Evolutionary conservation across 2,888 invertebrate species (phyloP).

Genomic region (Drosophila helvetica): DNA sequence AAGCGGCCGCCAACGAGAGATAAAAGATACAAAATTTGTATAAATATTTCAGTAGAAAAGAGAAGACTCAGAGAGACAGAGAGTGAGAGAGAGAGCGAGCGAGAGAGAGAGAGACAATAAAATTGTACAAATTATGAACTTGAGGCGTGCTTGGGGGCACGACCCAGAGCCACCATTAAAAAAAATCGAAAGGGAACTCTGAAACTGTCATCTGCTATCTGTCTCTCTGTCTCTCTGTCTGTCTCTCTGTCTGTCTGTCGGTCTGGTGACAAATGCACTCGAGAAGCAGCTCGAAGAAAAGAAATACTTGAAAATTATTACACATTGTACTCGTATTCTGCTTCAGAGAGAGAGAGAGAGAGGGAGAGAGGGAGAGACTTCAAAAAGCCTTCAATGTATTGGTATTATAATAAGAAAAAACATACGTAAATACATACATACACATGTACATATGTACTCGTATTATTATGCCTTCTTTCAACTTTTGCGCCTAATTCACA

Average conservation of each 20-base stretch:
- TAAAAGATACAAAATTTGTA: conserved; percentile 61
- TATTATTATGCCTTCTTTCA: conserved; percentile 64
- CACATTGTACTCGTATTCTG: conserved; percentile 6
- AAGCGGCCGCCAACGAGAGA: conserved; percentile 12
- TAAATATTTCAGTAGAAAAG: conserved; percentile 57
- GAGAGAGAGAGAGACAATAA: conserved; percentile 39
- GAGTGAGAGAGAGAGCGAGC: background rate
- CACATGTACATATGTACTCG: conserved; percentile 38
- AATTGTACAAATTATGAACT: conserved; percentile 69
- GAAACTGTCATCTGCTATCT: conserved; percentile 24
- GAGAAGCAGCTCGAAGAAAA: conserved; percentile 19
- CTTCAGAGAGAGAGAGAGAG: too few relatives aligned
- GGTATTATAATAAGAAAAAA: conserved; percentile 60
- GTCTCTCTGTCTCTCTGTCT: conserved; percentile 10
- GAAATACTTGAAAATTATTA: conserved; percentile 31
- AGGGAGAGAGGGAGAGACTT: too few relatives aligned
- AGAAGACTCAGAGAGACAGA: too few relatives aligned
- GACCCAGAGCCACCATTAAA: background rate
- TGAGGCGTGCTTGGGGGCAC: conserved; percentile 44
- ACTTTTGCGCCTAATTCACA: conserved; percentile 78
- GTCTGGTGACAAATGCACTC: conserved; percentile 65
- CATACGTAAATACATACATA: conserved; percentile 35
- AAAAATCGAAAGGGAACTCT: conserved; percentile 1
- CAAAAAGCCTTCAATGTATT: conserved; percentile 66
- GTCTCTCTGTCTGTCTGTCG: conserved; percentile 20